phyloP scores from a whole-genome alignment of 2,797 vertebrate species.

The Fringilla coelebs region DNA sequence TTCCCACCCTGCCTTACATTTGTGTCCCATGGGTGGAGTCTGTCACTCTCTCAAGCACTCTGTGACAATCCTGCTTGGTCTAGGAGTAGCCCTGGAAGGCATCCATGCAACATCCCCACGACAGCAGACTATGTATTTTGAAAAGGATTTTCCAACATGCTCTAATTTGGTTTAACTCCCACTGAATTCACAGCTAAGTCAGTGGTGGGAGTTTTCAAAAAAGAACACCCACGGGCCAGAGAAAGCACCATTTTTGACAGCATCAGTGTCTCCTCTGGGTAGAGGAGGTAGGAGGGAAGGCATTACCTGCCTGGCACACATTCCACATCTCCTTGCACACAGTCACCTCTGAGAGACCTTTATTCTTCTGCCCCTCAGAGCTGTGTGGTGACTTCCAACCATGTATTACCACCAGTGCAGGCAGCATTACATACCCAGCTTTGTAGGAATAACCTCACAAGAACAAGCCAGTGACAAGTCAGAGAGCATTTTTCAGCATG shows the following conservation, averaged over 20 bases:
- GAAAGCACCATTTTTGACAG: not conserved
- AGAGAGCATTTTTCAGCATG: not conserved
- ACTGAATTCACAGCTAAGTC: slow-evolving; percentile 29
- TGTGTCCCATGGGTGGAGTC: not conserved
- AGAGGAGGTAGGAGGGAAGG: not conserved
- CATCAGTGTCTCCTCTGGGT: not conserved
- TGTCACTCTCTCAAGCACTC: not conserved
- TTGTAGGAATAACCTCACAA: not conserved
- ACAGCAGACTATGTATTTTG: not conserved
- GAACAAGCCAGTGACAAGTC: not conserved
- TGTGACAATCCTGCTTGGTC: not conserved
- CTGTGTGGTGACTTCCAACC: not conserved
- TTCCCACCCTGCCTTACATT: not conserved
- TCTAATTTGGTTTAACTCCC: slow-evolving; percentile 15
- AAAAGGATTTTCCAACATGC: not conserved
- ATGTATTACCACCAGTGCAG: not conserved
- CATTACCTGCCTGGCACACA: not conserved
- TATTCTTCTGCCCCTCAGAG: not conserved
- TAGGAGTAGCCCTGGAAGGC: not conserved
- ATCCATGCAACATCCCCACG: not conserved
- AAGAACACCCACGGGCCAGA: not conserved
- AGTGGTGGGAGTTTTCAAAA: not conserved
- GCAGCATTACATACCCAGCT: not conserved
- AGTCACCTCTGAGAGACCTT: not conserved
- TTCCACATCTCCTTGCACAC: not conserved